Conservation (phyloP, 2,113 vertebrate genomes). For the Scomber japonicus region DNA sequence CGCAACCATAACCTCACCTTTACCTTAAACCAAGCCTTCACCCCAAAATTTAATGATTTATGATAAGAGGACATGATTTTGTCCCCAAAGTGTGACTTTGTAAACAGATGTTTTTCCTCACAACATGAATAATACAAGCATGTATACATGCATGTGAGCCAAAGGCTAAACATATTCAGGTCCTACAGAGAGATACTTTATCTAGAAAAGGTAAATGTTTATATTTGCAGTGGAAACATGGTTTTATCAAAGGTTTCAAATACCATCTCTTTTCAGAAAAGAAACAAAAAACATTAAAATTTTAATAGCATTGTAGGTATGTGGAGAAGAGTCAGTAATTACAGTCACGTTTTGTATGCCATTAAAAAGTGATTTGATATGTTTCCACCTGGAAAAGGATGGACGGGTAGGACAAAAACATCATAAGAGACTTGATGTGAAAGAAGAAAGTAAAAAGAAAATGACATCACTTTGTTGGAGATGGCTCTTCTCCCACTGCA, state of each 20-base stretch:
- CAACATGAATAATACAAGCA: too few relatives aligned
- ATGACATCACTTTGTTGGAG: slow-evolving; percentile 10
- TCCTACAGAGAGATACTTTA: slow-evolving; percentile 10
- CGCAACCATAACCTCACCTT: too few relatives aligned
- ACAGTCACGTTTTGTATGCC: slow-evolving; percentile 13
- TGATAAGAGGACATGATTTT: too few relatives aligned
- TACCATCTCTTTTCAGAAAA: slow-evolving; percentile 7
- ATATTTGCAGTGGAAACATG: slow-evolving; percentile 7
- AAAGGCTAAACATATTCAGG: slow-evolving; percentile 11
- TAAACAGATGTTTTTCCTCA: too few relatives aligned
- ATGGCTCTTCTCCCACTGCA: slow-evolving; percentile 44
- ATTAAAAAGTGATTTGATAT: slow-evolving; percentile 24
- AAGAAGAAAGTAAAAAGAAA: slow-evolving; percentile 25
- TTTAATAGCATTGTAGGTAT: slow-evolving; percentile 11
- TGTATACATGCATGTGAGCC: not conserved
- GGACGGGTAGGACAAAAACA: slow-evolving; percentile 1
- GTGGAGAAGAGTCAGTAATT: slow-evolving; percentile 23
- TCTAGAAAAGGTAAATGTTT: slow-evolving; percentile 19
- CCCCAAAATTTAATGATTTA: too few relatives aligned
- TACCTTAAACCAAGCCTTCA: too few relatives aligned
- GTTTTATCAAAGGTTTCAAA: slow-evolving; percentile 28
- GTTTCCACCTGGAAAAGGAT: slow-evolving; percentile 34
- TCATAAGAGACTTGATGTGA: slow-evolving; percentile 5
- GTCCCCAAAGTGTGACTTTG: too few relatives aligned
- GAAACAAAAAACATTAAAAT: not conserved